A percentile compares a stretch with the other conserved stretches of the same genome.
These are phyloP conservation scores for Pogoniulus pusillus DNA, from an alignment of 2,797 vertebrate genomes.

Conservation along the genomic window DNA sequence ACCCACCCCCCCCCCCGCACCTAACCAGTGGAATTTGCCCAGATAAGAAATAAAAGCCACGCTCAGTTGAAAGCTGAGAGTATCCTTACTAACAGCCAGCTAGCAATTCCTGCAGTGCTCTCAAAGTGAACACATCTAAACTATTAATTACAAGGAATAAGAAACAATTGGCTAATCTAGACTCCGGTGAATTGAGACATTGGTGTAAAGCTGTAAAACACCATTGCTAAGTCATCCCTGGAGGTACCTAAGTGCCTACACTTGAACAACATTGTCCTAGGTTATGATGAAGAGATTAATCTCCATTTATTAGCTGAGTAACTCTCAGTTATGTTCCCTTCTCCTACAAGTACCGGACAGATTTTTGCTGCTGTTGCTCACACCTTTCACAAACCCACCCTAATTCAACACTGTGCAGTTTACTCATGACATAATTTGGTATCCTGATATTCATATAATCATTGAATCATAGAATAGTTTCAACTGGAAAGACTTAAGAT, in stretches of 20 bases:
- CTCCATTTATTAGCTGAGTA: constrained; percentile 10
- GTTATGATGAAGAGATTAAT: constrained; percentile 12
- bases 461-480: no score
- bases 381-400: background rate
- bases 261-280: background rate
- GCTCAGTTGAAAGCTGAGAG: background rate
- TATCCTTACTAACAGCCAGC: background rate
- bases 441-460: background rate
- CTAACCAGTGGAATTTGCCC: background rate
- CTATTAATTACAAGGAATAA: constrained; percentile 43
- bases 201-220: background rate
- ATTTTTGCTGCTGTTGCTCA: background rate
- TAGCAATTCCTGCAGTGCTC: background rate
- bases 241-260: background rate
- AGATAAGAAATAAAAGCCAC: background rate
- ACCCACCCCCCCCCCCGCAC: background rate
- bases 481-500: no score
- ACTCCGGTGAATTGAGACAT: constrained; percentile 2
- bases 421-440: background rate
- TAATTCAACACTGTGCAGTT: background rate
- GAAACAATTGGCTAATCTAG: constrained; percentile 13
- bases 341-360: background rate
- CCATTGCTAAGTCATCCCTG: background rate
- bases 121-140: constrained; percentile 18
- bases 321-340: background rate